Base-by-base conservation (phyloP, 2,888 invertebrate species). In the Thereva nobilitata region DNA sequence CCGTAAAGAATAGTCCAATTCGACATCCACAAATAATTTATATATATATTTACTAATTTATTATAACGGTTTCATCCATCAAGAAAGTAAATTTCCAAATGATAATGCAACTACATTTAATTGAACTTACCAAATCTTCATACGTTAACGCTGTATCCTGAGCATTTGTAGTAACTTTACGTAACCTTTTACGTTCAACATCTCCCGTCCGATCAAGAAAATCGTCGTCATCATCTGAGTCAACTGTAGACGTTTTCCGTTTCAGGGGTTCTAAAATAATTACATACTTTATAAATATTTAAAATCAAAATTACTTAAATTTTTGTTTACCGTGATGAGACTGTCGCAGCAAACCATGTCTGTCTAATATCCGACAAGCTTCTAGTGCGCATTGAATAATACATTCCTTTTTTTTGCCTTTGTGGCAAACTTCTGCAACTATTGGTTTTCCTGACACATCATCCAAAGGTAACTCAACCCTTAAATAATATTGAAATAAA, bases 191-290 rank as follows among this genome's bases (percentile, higher is more conserved):
- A 73, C 87, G 86, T 79, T 97, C 96, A 34, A 98, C 87, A 66
- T 89, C 87, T 1, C 97, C 98, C 0, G 99, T 99, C 70, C 98
- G 84, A 79, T 99, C 99, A 64, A 95, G 85, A 83, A 92, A 99
- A 34, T 91, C 91, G 79, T 99, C 98, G 69, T 99, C 98, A 75
- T 99, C 97, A 75, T 97, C 92, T 3, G 92, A 92, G 74, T 89
- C 87, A 87, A 92, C 91, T 73, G 91, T 88, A 72, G 89, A 88
- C 7, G 84, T 81, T 78, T 92, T 93, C 0, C 90, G 85, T 67
- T 93, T 90, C n/a, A 89, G 86, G 0, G 91, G 89, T 78, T 94
- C 93, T 92, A 74, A 10, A 78, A 74, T 53, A 49, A 50, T 64
- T 10, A 34, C 67, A 40, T 12, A 40, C 42, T n/a, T 63, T 59